phyloP scores from a whole-genome alignment of 2,797 vertebrate genomes.

The Percopsis omiscomaycus region DNA sequence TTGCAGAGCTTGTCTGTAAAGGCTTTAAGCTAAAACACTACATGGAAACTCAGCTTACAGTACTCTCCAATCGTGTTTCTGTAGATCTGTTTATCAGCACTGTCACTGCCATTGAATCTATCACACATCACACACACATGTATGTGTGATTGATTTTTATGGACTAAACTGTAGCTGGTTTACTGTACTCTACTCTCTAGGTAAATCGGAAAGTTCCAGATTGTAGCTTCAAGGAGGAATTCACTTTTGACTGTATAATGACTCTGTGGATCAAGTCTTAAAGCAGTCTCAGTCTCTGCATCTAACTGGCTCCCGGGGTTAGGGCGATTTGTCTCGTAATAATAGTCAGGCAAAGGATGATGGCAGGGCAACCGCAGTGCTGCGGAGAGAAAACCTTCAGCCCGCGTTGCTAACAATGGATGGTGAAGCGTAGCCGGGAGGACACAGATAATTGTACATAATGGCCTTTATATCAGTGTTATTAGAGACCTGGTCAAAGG shows the following conservation, averaged over 20 bases:
- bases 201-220: too few relatives aligned
- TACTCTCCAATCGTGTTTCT: too few relatives aligned
- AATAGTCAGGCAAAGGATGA: neutral
- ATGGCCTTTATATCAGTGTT: neutral
- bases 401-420: neutral
- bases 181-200: too few relatives aligned
- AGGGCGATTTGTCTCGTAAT: neutral
- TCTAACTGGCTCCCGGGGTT: neutral
- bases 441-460: neutral
- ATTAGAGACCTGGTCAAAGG: neutral
- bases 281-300: neutral
- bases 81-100: too few relatives aligned
- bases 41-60: too few relatives aligned
- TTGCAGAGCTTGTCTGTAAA: too few relatives aligned
- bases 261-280: neutral
- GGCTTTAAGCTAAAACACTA: too few relatives aligned
- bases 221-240: too few relatives aligned
- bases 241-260: neutral
- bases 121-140: too few relatives aligned
- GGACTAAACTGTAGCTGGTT: too few relatives aligned
- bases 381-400: neutral
- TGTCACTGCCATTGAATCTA: too few relatives aligned
- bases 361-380: neutral
- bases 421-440: neutral
- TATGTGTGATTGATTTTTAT: too few relatives aligned